Conservation (phyloP, 2,113 vertebrate species). For the Crotalus horridus region DNA sequence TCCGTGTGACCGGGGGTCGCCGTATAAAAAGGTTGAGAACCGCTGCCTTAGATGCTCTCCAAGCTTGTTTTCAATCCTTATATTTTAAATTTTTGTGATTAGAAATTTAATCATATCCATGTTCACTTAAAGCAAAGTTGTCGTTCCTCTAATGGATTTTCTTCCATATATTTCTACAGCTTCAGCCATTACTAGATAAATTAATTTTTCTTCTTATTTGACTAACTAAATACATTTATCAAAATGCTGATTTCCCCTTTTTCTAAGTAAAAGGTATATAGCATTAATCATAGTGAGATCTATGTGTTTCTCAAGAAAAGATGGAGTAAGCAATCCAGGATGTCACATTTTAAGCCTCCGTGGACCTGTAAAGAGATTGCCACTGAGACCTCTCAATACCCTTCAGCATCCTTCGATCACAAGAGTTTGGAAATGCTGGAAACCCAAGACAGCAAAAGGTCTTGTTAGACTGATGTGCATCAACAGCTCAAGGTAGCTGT, state of each 20-base stretch:
- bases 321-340: background rate
- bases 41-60: background rate
- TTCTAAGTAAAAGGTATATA: background rate
- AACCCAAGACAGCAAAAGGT: slow-evolving; percentile 18
- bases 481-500: slow-evolving; percentile 20
- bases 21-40: too few species aligned
- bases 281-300: background rate
- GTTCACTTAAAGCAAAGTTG: background rate
- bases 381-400: slow-evolving; percentile 1
- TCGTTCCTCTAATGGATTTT: background rate
- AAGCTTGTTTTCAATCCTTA: background rate
- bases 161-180: background rate
- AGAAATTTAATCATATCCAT: background rate
- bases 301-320: slow-evolving; percentile 17
- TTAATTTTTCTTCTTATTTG: background rate
- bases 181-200: background rate
- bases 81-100: background rate
- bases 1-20: too few species aligned
- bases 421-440: background rate
- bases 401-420: background rate
- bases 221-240: background rate
- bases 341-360: background rate
- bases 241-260: background rate
- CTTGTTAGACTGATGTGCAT: slow-evolving; percentile 7
- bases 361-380: background rate